Conservation (phyloP, 2,797 vertebrate genomes). For the Cercopithecus petaurista region DNA sequence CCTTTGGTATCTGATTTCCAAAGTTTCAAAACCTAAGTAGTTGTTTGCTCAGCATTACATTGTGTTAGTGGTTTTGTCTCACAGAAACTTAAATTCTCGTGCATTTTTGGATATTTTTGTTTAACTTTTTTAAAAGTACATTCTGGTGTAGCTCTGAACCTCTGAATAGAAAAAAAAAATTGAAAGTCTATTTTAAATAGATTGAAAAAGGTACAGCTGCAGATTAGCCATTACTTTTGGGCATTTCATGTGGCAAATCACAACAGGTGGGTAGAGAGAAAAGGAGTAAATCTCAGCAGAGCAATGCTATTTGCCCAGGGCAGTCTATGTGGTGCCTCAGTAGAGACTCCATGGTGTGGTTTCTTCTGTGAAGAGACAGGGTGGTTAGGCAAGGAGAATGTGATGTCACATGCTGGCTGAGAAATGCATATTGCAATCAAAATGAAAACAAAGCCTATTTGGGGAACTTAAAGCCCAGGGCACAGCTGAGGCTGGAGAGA, state of each 20-base stretch:
- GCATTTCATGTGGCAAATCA: background rate
- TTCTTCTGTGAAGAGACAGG: background rate
- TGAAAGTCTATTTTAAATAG: background rate
- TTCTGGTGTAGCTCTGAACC: constrained; percentile 1
- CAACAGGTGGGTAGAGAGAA: background rate
- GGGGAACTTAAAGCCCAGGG: background rate
- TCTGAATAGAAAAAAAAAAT: background rate
- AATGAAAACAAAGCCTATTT: background rate
- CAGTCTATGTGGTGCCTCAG: accelerated
- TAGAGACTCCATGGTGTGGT: background rate
- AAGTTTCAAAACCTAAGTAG: background rate
- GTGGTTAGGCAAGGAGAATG: background rate
- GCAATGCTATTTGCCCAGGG: background rate
- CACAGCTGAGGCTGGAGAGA: background rate
- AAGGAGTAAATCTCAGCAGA: background rate
- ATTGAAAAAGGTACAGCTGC: background rate
- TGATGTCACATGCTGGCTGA: background rate
- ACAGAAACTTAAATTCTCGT: background rate
- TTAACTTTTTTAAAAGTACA: background rate
- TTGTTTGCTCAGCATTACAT: background rate
- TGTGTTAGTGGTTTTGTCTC: background rate
- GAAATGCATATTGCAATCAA: background rate
- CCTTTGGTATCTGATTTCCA: background rate
- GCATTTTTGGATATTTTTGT: constrained; percentile 11
- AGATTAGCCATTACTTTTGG: background rate